Conservation (phyloP, 2,888 invertebrate species). For the Nomada lathburiana region DNA sequence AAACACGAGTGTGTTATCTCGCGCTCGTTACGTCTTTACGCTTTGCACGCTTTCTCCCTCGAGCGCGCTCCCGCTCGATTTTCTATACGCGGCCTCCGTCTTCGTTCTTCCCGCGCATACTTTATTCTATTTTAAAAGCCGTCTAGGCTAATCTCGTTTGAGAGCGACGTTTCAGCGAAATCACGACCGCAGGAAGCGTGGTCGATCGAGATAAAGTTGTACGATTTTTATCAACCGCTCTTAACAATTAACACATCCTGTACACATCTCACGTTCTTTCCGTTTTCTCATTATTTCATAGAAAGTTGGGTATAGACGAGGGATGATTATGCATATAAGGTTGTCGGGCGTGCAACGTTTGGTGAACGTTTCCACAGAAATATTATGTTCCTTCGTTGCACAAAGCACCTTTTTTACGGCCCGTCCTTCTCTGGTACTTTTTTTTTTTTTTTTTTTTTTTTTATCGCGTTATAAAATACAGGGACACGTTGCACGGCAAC, state of each 20-base stretch:
- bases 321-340: too few relatives aligned
- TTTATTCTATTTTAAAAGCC: conserved; percentile 46
- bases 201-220: conserved; percentile 10
- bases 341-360: too few relatives aligned
- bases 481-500: conserved; percentile 3
- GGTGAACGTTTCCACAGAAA: conserved; percentile 4
- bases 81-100: conserved; percentile 34
- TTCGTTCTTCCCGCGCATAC: not conserved
- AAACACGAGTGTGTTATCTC: conserved; percentile 40
- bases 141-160: conserved; percentile 28
- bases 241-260: not conserved
- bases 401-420: not conserved
- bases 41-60: conserved; percentile 54
- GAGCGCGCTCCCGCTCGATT: conserved; percentile 38
- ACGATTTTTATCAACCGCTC: not conserved
- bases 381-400: conserved; percentile 11
- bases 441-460: not conserved
- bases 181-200: not conserved
- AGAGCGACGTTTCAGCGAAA: conserved; percentile 35
- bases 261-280: not conserved
- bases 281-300: not conserved
- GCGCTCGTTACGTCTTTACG: conserved; percentile 50
- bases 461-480: conserved; percentile 6
- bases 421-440: not conserved
- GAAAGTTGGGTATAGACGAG: too few relatives aligned